A percentile compares a stretch with the other conserved stretches of the same genome.
phyloP scores from a whole-genome alignment of 2,888 invertebrate species.

The Atethmia centrago region DNA sequence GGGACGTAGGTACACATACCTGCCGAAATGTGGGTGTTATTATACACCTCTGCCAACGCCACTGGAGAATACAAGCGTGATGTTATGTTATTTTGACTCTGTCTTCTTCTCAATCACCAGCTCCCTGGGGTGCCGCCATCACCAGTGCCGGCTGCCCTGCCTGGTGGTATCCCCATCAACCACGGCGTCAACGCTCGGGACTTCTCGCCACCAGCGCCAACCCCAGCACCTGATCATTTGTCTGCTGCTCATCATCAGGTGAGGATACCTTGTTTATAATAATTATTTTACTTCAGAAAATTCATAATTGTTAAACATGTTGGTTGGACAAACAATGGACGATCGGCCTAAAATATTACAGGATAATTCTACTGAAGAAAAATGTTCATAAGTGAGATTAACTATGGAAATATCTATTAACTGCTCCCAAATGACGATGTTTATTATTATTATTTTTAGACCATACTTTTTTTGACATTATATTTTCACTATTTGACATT shows the following conservation, averaged over 20 bases:
- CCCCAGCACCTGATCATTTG: constrained; percentile 83
- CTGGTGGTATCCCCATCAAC: constrained; percentile 77
- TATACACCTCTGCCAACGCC: no score
- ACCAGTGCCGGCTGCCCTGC: constrained; percentile 75
- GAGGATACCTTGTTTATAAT: background rate
- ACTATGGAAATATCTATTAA: no score
- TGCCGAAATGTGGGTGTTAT: no score
- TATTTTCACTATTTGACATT: no score
- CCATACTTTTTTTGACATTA: no score
- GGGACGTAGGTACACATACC: no score
- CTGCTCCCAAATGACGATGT: no score
- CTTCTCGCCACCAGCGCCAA: constrained; percentile 86
- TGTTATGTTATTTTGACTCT: no score
- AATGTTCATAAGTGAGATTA: no score
- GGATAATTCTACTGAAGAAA: no score
- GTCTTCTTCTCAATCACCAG: constrained; percentile 61
- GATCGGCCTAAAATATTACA: background rate
- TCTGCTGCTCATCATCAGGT: constrained; percentile 86
- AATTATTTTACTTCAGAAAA: background rate
- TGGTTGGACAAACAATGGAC: background rate
- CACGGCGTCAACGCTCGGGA: constrained; percentile 78
- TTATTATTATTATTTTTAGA: no score
- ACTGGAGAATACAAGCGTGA: no score
- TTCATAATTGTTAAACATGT: background rate
- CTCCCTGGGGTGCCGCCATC: constrained; percentile 77